Evolutionary conservation across 2,113 vertebrate genomes (phyloP), one percentile per base, ranked within the genome.

Genomic region (Sceloporus tristichus): DNA sequence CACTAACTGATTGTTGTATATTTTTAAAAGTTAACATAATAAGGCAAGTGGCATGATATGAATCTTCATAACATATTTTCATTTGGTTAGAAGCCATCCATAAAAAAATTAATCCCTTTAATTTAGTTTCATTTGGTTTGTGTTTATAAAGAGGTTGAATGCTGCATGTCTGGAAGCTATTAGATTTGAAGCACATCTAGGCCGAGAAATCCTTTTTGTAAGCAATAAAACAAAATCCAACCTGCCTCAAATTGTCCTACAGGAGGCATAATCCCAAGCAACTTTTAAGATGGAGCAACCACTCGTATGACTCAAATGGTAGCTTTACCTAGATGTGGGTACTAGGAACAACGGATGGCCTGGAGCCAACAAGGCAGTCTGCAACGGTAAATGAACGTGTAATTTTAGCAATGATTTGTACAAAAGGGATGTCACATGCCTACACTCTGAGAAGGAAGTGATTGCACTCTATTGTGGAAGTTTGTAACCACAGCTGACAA

Each of bases 401-500:
- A 48, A 75, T 75, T 82, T 80, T 53, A 66, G 38, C 56, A 82
- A 88, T 66, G 59, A 92, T 85, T 0, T 54, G 11, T 65, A 13
- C 85, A 71, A 85, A 1, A 74, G 76, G 48, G 14, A 38, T 70
- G 59, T 80, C 21, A 54, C 42, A 27, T 62, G 59, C 59, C 40
- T 53, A 19, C 9, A 80, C 38, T 56, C 65, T 42, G 42, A 76
- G 21, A 85, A 77, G 79, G 79, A 76, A 77, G 34, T 75, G 42
- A 76, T 56, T 80, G 38, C 56, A 54, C n/a, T 85, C 48, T 76
- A 21, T 18, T 27, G 40, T 66, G 84, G 70, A 88, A 86, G 91
- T 93, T 94, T 94, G 90, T 88, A 91, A 88, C 2, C 82, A 34
- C 79, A 91, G 78, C 81, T 91, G 89, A 94, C 92, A 91, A 90